Conservation (phyloP, 2,888 invertebrate species). For the Agrochola macilenta region DNA sequence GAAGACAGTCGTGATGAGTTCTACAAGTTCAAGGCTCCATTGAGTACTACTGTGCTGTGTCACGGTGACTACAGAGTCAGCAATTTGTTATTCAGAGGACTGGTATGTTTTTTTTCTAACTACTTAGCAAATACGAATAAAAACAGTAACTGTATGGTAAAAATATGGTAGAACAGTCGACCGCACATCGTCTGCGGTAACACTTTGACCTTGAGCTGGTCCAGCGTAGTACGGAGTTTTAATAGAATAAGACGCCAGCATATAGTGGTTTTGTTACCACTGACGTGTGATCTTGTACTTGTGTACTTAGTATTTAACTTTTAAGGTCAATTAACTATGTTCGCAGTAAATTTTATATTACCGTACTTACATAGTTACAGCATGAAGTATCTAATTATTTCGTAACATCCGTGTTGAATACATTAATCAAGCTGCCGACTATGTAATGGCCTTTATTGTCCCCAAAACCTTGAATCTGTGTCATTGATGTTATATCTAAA, state of each 20-base stretch:
- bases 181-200: too few species aligned
- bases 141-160: neutral
- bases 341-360: too few species aligned
- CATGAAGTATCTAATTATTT: neutral
- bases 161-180: neutral
- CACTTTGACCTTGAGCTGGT: neutral
- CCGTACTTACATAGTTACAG: too few species aligned
- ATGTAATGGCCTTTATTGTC: neutral
- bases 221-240: neutral
- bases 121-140: neutral
- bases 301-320: neutral
- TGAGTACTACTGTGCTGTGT: constrained; percentile 66
- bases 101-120: constrained; percentile 50
- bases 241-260: neutral
- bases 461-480: constrained; percentile 1
- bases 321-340: neutral
- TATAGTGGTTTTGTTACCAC: neutral
- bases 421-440: neutral
- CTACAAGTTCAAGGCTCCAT: constrained; percentile 65
- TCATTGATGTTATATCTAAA: neutral
- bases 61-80: constrained; percentile 76
- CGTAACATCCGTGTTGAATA: neutral
- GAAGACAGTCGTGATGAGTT: constrained; percentile 34
- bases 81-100: constrained; percentile 69
- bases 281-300: too few species aligned